phyloP scores from a whole-genome alignment of 2,113 vertebrate genomes.

The Talpa occidentalis region DNA sequence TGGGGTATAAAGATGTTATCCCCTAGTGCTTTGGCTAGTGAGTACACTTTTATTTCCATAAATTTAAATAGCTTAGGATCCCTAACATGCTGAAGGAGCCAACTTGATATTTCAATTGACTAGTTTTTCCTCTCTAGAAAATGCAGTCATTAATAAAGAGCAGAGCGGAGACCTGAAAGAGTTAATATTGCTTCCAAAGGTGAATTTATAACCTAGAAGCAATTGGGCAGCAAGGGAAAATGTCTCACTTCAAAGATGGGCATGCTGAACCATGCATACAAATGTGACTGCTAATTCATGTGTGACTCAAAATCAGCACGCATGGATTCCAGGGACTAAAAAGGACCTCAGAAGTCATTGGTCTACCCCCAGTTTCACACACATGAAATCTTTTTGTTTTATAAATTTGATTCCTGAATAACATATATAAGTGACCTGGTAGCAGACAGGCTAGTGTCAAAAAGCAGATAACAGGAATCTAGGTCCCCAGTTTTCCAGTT shows the following conservation, averaged over 20 bases:
- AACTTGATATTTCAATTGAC: slow-evolving; percentile 30
- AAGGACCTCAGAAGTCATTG: neutral
- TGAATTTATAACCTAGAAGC: slow-evolving; percentile 74
- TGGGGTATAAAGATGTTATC: neutral
- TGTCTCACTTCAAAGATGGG: slow-evolving; percentile 69
- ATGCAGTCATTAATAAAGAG: neutral
- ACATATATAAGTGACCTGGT: neutral
- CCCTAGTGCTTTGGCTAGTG: neutral
- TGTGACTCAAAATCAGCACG: slow-evolving; percentile 54
- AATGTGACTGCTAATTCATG: slow-evolving; percentile 55
- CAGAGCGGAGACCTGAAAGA: slow-evolving; percentile 1
- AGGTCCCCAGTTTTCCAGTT: neutral
- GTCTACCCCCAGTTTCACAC: neutral
- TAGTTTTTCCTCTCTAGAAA: neutral
- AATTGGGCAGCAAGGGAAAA: slow-evolving; percentile 70
- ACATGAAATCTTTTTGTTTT: neutral
- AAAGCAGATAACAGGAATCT: neutral
- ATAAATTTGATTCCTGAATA: neutral
- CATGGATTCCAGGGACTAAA: slow-evolving; percentile 31
- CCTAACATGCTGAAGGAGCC: neutral
- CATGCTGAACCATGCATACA: slow-evolving; percentile 62
- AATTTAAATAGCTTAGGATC: slow-evolving; percentile 41
- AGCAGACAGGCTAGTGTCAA: neutral
- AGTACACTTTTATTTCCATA: neutral
- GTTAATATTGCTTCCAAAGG: slow-evolving; percentile 66